Evolutionary conservation across 2,888 invertebrate genomes (phyloP), one percentile per base, ranked within the genome.

Genomic region (Papilio gigon): DNA sequence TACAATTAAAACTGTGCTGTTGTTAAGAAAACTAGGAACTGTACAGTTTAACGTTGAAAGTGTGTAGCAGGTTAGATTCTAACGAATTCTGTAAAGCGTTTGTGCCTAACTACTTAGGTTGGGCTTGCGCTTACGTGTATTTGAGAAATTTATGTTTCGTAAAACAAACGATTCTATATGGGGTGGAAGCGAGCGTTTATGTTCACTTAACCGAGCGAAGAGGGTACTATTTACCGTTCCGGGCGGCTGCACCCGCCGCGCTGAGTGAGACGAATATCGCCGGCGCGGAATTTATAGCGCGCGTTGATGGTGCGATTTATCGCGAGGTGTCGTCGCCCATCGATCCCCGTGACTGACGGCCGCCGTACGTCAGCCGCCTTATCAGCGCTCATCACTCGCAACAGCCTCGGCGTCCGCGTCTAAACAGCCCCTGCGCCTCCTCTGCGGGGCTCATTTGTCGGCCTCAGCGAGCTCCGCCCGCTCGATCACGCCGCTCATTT

Each of bases 401-500:
- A 74, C 77, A 77, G 76, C 77, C 78, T 74, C 74, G 68, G 50
- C 60, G 58, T 59, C 68, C 76, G 71, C 68, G 71, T 71, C 82
- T 82, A 84, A 83, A 84, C 81, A 85, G 83, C 83, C 82, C 79
- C 86, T 83, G 82, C 80, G 75, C 72, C 77, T 74, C 70, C 75
- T 73, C 75, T 77, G 75, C 73, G 72, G 72, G 77, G 83, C 84
- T 83, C 89, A 83, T 87, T 86, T 85, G 83, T 86, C 80, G 85
- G 84, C 80, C 71, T 73, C 71, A 68, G 73, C 85, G 77, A 80
- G 77, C 77, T 82, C 83, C 92, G 92, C 93, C 90, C 89, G 90
- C 85, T 93, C 93, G 91, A 93, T 93, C 92, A 93, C 92, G 87
- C 85, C 86, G 92, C 93, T 94, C 94, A 93, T 94, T 93, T 93